Conservation (phyloP, 1,140 invertebrate species). For the Zaprionus ornatus region DNA sequence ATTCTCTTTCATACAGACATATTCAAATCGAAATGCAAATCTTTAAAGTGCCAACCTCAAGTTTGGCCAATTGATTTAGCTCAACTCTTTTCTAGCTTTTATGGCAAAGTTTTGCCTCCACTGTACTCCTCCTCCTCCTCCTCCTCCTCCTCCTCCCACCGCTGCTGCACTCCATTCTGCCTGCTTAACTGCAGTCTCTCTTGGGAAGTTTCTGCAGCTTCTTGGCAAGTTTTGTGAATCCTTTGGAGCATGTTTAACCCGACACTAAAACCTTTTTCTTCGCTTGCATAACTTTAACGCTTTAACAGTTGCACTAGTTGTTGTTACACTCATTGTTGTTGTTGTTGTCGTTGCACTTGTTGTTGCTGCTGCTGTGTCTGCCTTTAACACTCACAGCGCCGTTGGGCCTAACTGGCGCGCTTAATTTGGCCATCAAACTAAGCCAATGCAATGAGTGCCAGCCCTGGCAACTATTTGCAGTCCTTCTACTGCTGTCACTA, state of each 20-base stretch:
- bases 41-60: constrained; percentile 19
- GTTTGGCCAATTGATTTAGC: constrained; percentile 34
- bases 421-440: constrained; percentile 54
- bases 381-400: constrained; percentile 7
- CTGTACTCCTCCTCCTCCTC: constrained; percentile 13
- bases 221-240: constrained; percentile 64
- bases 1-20: not conserved
- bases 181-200: constrained; percentile 33
- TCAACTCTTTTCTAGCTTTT: constrained; percentile 12
- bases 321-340: constrained; percentile 40
- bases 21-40: constrained; percentile 6
- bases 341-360: not conserved
- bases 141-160: not conserved
- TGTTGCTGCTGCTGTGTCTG: not conserved
- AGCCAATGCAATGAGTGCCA: constrained; percentile 30
- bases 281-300: constrained; percentile 57
- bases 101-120: constrained; percentile 23
- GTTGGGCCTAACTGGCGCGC: constrained; percentile 37
- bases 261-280: constrained; percentile 25
- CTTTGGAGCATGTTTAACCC: constrained; percentile 60
- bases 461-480: constrained; percentile 18
- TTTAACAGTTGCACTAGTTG: constrained; percentile 29
- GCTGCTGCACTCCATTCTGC: constrained; percentile 3
- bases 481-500: not conserved
- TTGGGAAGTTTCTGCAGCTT: constrained; percentile 45